Evolutionary conservation across 2,888 invertebrate genomes (phyloP), one percentile per base, ranked within the genome.

Genomic region (Coecobrya sp.): DNA sequence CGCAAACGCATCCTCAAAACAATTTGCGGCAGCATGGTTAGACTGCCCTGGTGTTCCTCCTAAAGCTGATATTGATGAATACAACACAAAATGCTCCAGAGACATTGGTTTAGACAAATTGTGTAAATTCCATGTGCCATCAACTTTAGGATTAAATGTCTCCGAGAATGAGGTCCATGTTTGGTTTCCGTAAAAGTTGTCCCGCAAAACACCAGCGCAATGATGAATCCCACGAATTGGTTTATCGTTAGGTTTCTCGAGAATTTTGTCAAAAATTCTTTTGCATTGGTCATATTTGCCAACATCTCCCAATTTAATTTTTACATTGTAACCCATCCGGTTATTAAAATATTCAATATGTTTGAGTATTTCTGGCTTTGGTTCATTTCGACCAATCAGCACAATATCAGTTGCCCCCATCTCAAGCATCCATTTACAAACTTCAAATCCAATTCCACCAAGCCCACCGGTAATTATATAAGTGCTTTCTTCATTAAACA

Each of bases 11-110:
- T 93, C 93, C 2, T 87, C 62, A 55, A 89, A 93, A 5, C 86
- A 82, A 62, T 93, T 93, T 49, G 89, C 93, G 7, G 86, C 89
- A n/a, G 90, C 87, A 45, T 93, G 86, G 59, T 93, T 93, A 0
- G 70, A 5, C 25, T 88, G 91, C 0, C 82, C 91, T 1, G 89
- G 55, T 0, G 91, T 42, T 13, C 93, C 93, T n/a, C 89, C 70
- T 19, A 86, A 49, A 0, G 89, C 59, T 0, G 85, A 86, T 0
- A 89, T 45, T 0, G 89, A 89, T 0, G 93, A 93, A 55, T 79
- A 93, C 1, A 93, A 25, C 11, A 93, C 85, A 27, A 93, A 93
- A 68, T 91, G 89, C 16, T 93, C 93, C 19, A 93, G 79, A 8
- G 11, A 4, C 16, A 49, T n/a, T 25, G 86, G 55, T 30, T 59